A percentile compares a stretch with the other conserved stretches of the same genome.
These are phyloP conservation scores for Eriosoma lanigerum DNA, from an alignment of 1,140 invertebrate species.

Conservation along the genomic window DNA sequence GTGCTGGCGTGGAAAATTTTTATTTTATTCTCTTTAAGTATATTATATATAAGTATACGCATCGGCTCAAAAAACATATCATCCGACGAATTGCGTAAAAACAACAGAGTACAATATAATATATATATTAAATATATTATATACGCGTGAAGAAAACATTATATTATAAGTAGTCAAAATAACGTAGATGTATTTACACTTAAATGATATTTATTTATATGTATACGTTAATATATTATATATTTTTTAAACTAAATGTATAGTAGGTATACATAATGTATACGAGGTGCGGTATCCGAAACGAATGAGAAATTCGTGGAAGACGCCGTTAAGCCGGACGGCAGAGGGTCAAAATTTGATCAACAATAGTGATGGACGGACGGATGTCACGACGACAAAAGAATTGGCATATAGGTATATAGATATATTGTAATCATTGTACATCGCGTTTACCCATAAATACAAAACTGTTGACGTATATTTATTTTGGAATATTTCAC, in stretches of 20 bases:
- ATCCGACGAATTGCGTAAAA: slow-evolving; percentile 21
- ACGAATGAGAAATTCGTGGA: neutral
- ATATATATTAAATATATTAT: neutral
- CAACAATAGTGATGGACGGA: too few relatives aligned
- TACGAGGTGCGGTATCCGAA: neutral
- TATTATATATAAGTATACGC: neutral
- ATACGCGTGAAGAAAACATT: neutral
- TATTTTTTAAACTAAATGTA: neutral
- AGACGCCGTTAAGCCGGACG: neutral
- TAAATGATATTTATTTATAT: too few relatives aligned
- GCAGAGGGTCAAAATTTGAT: neutral
- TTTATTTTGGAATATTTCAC: slow-evolving; percentile 2
- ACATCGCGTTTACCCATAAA: neutral
- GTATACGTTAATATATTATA: neutral
- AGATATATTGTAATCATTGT: neutral
- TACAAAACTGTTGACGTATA: neutral
- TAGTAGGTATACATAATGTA: neutral
- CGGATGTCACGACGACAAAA: too few relatives aligned
- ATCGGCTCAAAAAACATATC: neutral
- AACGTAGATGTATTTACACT: too few relatives aligned
- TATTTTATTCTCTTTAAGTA: slow-evolving; percentile 4
- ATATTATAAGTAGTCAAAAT: too few relatives aligned
- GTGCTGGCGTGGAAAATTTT: slow-evolving; percentile 47
- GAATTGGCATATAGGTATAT: neutral
- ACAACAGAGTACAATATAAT: too few relatives aligned